Evolutionary conservation across 1,140 invertebrate species (phyloP).

Genomic region (Steinernema khuongi): DNA sequence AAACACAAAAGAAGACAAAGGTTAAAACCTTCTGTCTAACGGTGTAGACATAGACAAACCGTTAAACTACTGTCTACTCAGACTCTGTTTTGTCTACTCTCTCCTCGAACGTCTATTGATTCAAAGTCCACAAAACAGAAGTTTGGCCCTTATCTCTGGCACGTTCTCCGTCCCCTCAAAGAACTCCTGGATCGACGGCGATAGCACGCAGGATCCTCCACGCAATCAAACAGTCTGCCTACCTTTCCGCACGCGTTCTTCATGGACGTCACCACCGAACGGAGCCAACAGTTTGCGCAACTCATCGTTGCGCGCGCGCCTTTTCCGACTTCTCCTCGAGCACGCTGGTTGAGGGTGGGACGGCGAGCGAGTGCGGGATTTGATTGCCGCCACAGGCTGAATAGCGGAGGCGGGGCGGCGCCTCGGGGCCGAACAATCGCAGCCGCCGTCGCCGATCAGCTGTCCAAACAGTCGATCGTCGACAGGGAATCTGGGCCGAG

Average conservation of each 20-base stretch:
- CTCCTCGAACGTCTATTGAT: too few species aligned
- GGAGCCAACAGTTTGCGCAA: slow-evolving; percentile 10
- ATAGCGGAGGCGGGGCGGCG: neutral
- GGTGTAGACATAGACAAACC: too few species aligned
- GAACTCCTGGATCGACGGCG: neutral
- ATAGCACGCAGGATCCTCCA: neutral
- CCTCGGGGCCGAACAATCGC: neutral
- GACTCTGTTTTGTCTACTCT: too few species aligned
- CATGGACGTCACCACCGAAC: slow-evolving; percentile 6
- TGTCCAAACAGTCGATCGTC: slow-evolving; percentile 4
- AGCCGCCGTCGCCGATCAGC: slow-evolving; percentile 1
- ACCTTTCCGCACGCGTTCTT: slow-evolving; percentile 5
- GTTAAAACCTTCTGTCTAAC: too few species aligned
- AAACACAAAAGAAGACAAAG: too few species aligned
- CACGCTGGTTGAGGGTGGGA: neutral
- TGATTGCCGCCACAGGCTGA: neutral
- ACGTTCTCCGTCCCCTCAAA: too few species aligned
- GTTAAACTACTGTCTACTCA: too few species aligned
- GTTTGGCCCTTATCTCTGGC: too few species aligned
- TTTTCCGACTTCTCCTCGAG: too few species aligned
- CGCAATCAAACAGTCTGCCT: too few species aligned
- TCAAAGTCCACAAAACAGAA: too few species aligned
- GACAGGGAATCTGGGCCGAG: neutral
- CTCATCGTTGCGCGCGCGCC: neutral
- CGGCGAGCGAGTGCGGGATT: too few species aligned